Conservation (phyloP, 2,888 invertebrate genomes). For the Latrodectus hesperus region DNA sequence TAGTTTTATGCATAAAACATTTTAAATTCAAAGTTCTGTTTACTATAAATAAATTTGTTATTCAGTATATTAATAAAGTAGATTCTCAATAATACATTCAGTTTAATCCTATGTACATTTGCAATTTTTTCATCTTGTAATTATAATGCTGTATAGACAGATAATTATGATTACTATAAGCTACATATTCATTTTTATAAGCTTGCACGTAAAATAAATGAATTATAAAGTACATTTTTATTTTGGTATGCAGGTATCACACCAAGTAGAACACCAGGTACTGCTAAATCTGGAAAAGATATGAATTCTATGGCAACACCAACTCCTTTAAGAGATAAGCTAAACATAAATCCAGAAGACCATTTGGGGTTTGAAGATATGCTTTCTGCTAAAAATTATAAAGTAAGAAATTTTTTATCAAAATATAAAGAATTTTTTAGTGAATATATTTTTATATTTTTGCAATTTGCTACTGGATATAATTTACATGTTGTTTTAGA, state of each 20-base stretch:
- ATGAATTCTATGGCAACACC: constrained; percentile 74
- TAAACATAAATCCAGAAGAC: constrained; percentile 95
- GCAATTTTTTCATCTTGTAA: too few relatives aligned
- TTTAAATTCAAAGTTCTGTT: too few relatives aligned
- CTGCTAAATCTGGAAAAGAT: constrained; percentile 36
- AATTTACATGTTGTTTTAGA: too few relatives aligned
- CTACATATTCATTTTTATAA: too few relatives aligned
- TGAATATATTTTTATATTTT: too few relatives aligned
- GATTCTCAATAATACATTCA: neutral
- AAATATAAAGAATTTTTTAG: too few relatives aligned
- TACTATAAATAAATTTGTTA: neutral
- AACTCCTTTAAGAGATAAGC: constrained; percentile 90
- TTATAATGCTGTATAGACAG: too few relatives aligned
- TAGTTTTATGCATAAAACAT: too few relatives aligned
- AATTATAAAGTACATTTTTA: neutral
- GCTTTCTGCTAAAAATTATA: constrained; percentile 72
- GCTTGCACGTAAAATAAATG: neutral
- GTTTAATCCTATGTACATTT: neutral
- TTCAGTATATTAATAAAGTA: neutral
- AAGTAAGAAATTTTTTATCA: constrained; percentile 66
- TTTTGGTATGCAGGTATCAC: constrained; percentile 25
- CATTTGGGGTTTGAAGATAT: constrained; percentile 77
- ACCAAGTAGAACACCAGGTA: constrained; percentile 64
- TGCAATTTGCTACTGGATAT: too few relatives aligned
- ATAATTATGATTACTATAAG: too few relatives aligned